phyloP scores from a whole-genome alignment of 2,113 vertebrate genomes.

The Tupaia tana region DNA sequence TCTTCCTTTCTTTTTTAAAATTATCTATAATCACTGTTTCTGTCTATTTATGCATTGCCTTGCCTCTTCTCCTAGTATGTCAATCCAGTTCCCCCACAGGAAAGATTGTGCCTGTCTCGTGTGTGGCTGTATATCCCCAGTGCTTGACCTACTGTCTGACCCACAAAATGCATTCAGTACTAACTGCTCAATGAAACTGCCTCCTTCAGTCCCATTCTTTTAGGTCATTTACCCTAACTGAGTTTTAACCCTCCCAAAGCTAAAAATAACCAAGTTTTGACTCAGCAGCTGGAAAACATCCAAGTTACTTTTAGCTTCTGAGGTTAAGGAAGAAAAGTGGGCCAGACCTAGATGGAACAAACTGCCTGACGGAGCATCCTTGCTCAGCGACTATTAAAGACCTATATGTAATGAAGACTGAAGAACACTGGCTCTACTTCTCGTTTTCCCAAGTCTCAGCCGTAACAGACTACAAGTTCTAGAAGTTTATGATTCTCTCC shows the following conservation, averaged over 20 bases:
- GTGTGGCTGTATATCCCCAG: accelerated
- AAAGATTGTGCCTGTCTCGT: background rate
- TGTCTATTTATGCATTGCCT: background rate
- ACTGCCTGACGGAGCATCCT: background rate
- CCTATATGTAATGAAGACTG: accelerated
- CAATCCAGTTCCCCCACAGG: background rate
- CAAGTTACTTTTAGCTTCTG: constrained; percentile 62
- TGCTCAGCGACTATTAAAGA: background rate
- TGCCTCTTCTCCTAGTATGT: background rate
- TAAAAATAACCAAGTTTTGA: constrained; percentile 75
- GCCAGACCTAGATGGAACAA: constrained; percentile 32
- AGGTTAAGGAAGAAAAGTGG: constrained; percentile 61
- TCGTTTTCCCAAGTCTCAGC: constrained; percentile 7
- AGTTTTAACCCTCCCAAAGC: constrained; percentile 58
- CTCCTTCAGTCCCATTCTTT: background rate
- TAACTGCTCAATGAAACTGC: background rate
- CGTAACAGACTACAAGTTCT: background rate
- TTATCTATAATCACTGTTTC: background rate
- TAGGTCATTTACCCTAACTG: constrained; percentile 59
- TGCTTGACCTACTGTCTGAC: no score
- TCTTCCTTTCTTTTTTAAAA: background rate
- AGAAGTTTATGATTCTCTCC: constrained; percentile 27
- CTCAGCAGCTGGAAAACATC: constrained; percentile 67
- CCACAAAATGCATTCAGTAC: background rate
- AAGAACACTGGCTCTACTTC: background rate